These are phyloP conservation scores for Hypothenemus hampei DNA, from an alignment of 1,140 invertebrate species.

Conservation along the genomic window DNA sequence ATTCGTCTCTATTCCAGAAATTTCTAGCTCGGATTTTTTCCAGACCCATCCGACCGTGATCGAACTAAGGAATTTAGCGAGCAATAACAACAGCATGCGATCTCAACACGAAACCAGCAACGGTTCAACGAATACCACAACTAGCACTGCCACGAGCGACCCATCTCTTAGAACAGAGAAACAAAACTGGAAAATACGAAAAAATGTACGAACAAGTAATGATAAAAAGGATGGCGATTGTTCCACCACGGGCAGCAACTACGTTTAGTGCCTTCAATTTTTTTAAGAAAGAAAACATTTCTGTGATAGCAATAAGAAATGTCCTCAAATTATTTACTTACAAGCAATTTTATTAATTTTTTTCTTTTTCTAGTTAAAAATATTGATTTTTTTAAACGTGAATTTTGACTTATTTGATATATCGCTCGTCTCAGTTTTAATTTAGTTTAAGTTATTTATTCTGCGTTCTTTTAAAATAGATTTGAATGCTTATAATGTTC, in stretches of 20 bases:
- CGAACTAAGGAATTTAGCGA: conserved; percentile 54
- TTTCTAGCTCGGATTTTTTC: conserved; percentile 48
- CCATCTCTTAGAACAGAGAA: background rate
- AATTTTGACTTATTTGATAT: background rate
- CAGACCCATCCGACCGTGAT: conserved; percentile 50
- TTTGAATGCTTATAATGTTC: too few species aligned
- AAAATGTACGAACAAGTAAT: too few species aligned
- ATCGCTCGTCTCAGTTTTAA: background rate
- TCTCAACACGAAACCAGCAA: background rate
- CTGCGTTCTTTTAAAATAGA: too few species aligned
- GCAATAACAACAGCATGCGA: conserved; percentile 26
- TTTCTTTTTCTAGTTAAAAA: background rate
- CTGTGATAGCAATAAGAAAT: background rate
- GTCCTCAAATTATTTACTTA: background rate
- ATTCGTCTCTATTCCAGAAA: conserved; percentile 47
- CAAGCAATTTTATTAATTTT: background rate
- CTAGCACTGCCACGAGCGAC: background rate
- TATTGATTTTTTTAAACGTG: background rate
- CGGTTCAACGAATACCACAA: background rate
- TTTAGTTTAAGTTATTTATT: too few species aligned
- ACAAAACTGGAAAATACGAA: too few species aligned
- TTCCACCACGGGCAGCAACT: conserved; percentile 18
- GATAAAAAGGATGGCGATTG: too few species aligned
- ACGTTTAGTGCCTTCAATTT: conserved; percentile 3
- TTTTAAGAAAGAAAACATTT: background rate